Base-by-base conservation (phyloP, 2,797 vertebrate genomes). In the Peromyscus eremicus region DNA sequence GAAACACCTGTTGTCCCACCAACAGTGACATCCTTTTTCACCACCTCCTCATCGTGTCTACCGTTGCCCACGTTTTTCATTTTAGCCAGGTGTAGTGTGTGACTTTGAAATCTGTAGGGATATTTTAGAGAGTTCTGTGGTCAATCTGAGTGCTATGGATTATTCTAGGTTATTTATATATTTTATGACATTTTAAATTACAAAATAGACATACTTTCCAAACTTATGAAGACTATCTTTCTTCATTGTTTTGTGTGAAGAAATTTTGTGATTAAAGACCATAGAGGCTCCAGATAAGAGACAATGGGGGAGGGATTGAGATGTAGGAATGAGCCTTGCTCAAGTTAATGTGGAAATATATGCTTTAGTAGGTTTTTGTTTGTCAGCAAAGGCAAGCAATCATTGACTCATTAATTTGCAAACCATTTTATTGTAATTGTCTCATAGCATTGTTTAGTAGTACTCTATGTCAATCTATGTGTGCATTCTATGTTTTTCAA, bases 171-270 rank as follows among this genome's bases (percentile, higher is more conserved):
- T 62, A 62, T 40, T 32, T 43, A 32, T 92, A 27, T 49, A 25
- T 75, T 21, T 66, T 95, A 91, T 70, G 77, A 1, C 49, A 8
- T 88, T 68, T 93, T 62, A 60, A 52, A 94, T 92, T 84, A 85
- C 37, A 93, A 92, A 95, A 70, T 43, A 4, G 17, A 4, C 21
- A 6, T 25, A 77, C 32, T 92, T 95, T 87, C 37, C 23, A 57
- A 49, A 89, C 14, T 71, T 60, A 2, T 32, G 55, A 16, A 76
- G 23, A 27, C 73, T 83, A 60, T 81, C 90, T 97, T 86, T 94
- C 52, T 89, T 70, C 32, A 23, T 34, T 55, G 52, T n/a, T 92
- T 95, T 70, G 7, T 55, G 16, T 40, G 76, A 64, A 62, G n/a
- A 95, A 66, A 49, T 66, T 77, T 55, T 70, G n/a, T 37, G 82